These are phyloP conservation scores for Cyanocitta stelleri DNA, from an alignment of 2,113 vertebrate species.

Conservation along the genomic window DNA sequence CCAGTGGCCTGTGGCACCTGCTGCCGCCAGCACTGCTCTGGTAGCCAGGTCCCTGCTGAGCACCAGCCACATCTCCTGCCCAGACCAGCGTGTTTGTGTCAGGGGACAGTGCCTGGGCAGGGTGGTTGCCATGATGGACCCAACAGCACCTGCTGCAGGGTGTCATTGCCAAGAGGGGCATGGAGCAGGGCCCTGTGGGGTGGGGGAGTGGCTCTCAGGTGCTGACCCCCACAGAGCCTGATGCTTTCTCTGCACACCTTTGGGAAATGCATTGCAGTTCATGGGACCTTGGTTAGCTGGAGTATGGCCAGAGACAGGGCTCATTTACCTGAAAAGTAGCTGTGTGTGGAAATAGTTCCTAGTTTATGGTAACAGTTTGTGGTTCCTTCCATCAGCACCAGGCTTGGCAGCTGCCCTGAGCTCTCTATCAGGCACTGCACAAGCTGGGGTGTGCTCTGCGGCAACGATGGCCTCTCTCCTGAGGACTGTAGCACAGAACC, in stretches of 20 bases:
- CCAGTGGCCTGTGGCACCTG: not conserved
- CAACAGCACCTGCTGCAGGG: not conserved
- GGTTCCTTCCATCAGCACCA: not conserved
- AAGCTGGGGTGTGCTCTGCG: not conserved
- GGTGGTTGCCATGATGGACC: not conserved
- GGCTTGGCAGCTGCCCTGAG: not conserved
- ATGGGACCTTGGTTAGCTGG: not conserved
- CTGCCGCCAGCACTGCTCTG: accelerated
- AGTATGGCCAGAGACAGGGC: not conserved
- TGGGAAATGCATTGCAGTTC: not conserved
- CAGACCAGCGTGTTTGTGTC: accelerated
- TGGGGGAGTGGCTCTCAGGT: not conserved
- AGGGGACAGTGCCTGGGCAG: not conserved
- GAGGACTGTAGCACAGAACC: not conserved
- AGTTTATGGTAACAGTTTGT: not conserved
- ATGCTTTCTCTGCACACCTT: not conserved
- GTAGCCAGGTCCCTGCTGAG: not conserved
- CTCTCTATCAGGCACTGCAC: not conserved
- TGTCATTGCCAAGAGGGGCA: not conserved
- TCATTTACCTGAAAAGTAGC: not conserved
- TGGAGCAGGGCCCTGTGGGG: not conserved
- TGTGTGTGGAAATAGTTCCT: not conserved
- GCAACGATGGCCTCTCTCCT: not conserved
- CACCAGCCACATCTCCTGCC: not conserved
- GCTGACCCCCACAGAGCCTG: not conserved